Conservation (phyloP, 1,140 invertebrate species). For the Trigoniulus corallinus region DNA sequence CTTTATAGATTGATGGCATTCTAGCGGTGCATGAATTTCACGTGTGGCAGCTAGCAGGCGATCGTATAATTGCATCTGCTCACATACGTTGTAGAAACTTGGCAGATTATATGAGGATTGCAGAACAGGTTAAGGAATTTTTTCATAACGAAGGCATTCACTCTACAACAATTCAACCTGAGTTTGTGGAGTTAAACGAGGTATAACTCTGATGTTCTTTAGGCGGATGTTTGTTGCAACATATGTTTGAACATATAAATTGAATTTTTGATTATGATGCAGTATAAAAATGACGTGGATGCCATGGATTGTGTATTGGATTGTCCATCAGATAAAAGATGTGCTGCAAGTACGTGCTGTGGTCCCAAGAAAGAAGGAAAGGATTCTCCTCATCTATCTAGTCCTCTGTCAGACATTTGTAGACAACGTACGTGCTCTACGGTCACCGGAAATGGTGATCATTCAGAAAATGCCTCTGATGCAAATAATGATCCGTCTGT, state of each 20-base stretch:
- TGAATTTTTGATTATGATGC: constrained; percentile 3
- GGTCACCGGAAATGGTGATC: not conserved
- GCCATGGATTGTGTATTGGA: constrained; percentile 55
- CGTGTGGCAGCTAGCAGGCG: constrained; percentile 82
- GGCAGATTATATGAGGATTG: constrained; percentile 78
- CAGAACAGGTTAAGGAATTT: constrained; percentile 86
- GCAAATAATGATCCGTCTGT: too few relatives aligned
- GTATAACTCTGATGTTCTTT: constrained; percentile 2
- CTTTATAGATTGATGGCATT: constrained; percentile 66
- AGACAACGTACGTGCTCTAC: not conserved
- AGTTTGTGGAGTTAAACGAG: constrained; percentile 58
- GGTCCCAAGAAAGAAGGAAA: constrained; percentile 36
- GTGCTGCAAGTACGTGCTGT: constrained; percentile 68
- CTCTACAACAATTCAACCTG: constrained; percentile 84
- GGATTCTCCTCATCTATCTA: not conserved
- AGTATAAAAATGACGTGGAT: constrained; percentile 35
- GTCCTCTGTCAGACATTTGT: not conserved
- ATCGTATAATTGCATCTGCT: constrained; percentile 81
- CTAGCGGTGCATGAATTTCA: constrained; percentile 87
- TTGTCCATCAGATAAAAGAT: constrained; percentile 67
- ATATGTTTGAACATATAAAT: not conserved
- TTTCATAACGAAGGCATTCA: constrained; percentile 85
- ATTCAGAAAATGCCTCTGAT: not conserved
- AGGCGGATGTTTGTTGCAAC: not conserved
- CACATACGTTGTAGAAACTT: constrained; percentile 79